Conservation (phyloP, 2,888 invertebrate genomes). For the Orchesella flavescens region DNA sequence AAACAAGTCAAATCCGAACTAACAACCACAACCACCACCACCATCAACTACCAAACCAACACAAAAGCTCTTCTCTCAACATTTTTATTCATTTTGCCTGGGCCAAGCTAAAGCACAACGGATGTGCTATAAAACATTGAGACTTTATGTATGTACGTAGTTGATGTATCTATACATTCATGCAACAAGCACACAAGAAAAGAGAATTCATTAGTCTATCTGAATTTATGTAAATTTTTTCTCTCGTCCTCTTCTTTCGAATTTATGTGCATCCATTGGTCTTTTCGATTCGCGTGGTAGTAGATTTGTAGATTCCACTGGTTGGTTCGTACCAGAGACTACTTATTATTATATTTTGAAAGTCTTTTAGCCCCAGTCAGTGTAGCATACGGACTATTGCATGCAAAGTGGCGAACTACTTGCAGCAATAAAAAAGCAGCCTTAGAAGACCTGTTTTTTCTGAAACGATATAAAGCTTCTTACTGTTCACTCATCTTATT, state of each 20-base stretch:
- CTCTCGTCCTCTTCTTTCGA: conserved; percentile 21
- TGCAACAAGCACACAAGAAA: conserved; percentile 45
- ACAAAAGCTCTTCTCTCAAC: conserved; percentile 5
- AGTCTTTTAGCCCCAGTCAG: conserved; percentile 21
- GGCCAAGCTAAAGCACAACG: not conserved
- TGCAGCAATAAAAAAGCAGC: conserved; percentile 41
- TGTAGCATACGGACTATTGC: conserved; percentile 20
- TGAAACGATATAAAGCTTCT: conserved; percentile 46
- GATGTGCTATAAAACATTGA: not conserved
- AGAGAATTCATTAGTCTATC: conserved; percentile 60
- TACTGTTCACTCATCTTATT: not conserved
- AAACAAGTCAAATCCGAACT: conserved; percentile 21
- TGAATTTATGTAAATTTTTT: conserved; percentile 61
- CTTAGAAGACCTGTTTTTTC: conserved; percentile 56
- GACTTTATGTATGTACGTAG: not conserved
- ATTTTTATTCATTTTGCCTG: not conserved
- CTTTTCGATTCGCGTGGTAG: conserved; percentile 55
- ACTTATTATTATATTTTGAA: conserved; percentile 8
- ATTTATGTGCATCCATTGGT: conserved; percentile 54
- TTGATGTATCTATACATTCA: not conserved
- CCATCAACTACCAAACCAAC: not conserved
- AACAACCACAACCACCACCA: conserved; percentile 7
- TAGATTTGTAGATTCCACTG: conserved; percentile 29
- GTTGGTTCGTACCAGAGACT: conserved; percentile 51
- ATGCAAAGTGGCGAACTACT: conserved; percentile 56